These are phyloP conservation scores for Anarsia innoxiella DNA, from an alignment of 2,888 invertebrate species.

Conservation along the genomic window DNA sequence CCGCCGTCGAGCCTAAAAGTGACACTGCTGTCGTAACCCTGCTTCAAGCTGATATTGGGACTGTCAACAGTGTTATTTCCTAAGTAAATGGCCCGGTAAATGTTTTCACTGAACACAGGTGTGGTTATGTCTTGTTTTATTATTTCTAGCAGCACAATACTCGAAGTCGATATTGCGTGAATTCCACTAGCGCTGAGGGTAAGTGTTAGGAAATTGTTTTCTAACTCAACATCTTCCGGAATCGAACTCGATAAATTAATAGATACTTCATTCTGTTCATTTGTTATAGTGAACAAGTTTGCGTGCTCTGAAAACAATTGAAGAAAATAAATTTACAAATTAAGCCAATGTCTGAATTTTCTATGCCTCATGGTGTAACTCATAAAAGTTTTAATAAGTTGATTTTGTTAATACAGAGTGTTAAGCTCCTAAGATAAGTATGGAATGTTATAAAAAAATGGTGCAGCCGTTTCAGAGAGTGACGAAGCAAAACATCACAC, in stretches of 20 bases:
- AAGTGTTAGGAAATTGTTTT: constrained; percentile 42
- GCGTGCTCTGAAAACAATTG: constrained; percentile 33
- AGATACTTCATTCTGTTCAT: constrained; percentile 28
- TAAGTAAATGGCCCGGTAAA: constrained; percentile 38
- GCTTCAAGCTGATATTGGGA: constrained; percentile 35
- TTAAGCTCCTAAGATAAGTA: too few species aligned
- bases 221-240: constrained; percentile 34
- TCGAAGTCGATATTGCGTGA: constrained; percentile 36
- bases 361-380: too few species aligned
- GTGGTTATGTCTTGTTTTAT: constrained; percentile 45
- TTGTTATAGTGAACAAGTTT: constrained; percentile 29
- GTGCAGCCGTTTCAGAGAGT: too few species aligned
- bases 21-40: constrained; percentile 42
- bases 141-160: constrained; percentile 45
- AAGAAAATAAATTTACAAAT: too few species aligned
- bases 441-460: too few species aligned
- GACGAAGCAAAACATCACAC: too few species aligned
- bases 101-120: constrained; percentile 41
- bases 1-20: constrained; percentile 46
- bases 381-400: too few species aligned
- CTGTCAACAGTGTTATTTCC: constrained; percentile 26
- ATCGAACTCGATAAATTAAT: constrained; percentile 28
- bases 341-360: too few species aligned
- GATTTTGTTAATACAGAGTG: too few species aligned
- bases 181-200: constrained; percentile 40